phyloP scores from a whole-genome alignment of 23 tunicate genomes.

The Trididemnum clinides region DNA sequence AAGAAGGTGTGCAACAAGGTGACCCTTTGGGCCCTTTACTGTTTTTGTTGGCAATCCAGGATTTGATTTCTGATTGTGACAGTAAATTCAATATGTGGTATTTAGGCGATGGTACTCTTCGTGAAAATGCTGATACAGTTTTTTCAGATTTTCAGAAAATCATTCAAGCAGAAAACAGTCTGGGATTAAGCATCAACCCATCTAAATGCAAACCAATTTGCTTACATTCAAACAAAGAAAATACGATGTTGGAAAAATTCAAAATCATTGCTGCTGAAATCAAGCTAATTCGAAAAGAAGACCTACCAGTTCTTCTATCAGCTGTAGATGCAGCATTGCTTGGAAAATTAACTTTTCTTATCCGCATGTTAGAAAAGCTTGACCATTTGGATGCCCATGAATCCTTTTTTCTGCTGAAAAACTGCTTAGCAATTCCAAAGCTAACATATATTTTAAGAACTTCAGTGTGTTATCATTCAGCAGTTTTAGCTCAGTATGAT shows the following conservation, averaged over 20 bases:
- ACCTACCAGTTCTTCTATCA: not conserved
- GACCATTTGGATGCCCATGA: not conserved
- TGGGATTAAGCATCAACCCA: not conserved
- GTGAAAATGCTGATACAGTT: not conserved
- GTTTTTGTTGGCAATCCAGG: not conserved
- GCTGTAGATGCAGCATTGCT: not conserved
- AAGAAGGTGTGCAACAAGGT: conserved; percentile 16
- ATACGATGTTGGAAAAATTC: not conserved
- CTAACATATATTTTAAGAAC: not conserved
- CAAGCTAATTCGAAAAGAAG: not conserved
- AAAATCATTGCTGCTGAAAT: not conserved
- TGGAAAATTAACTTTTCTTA: not conserved
- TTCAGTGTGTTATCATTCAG: not conserved
- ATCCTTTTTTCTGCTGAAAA: not conserved
- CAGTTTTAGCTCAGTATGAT: not conserved
- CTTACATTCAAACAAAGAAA: not conserved
- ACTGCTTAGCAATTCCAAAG: conserved; percentile 4
- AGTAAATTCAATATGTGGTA: conserved; percentile 8
- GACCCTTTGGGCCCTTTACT: conserved; percentile 10
- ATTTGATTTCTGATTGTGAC: not conserved
- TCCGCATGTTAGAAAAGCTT: not conserved
- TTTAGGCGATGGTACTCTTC: not conserved
- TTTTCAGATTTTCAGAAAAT: not conserved
- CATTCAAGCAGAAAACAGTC: not conserved
- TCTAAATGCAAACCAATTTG: not conserved